Base-by-base conservation (phyloP, 1,140 invertebrate genomes). In the Bombus sylvicola region DNA sequence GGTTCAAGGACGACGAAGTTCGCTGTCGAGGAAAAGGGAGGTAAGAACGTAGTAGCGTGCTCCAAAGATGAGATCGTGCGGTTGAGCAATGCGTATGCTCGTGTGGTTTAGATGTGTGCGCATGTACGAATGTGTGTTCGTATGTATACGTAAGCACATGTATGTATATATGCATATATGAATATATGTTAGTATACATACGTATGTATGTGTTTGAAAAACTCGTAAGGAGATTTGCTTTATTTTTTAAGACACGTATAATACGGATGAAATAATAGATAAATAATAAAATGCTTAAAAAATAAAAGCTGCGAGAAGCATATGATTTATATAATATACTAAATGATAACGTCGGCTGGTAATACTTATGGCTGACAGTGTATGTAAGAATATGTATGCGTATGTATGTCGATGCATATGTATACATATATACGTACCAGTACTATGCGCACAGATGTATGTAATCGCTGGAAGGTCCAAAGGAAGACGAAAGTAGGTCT, bases 401-500 rank as follows among this genome's bases (percentile, higher is more conserved):
- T 53, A 53, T 53, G 47, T 53, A 53, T 53, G 47, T 8, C 47
- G 47, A 18, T 53, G 47, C 47, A 53, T 53, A 53, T 53, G 18
- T 6, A 22, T 53, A 53, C 18, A 53, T 22, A 53, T 53, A 53
- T 53, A 53, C 47, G 18, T 53, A 22, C 0, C 18, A 53, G 47
- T 22, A 8, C 47, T 53, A 22, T 53, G 47, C 47, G 74, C 69
- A 25, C 31, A n/a, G 53, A 43, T 74, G 37, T 37, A 18, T 64
- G 66, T 79, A 79, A 64, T 76, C 83, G 73, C 34, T 86, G 3
- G 62, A 62, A 62, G 71, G 28, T 78, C 86, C 37, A 86, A 87
- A 82, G 82, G 85, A 81, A 90, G 83, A 77, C 81, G 78, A 92
- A 94, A 95, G 94, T 95, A 94, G 94, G 94, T 90, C 94, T 93